phyloP scores from a whole-genome alignment of 2,113 vertebrate species.

The Mus pahari region DNA sequence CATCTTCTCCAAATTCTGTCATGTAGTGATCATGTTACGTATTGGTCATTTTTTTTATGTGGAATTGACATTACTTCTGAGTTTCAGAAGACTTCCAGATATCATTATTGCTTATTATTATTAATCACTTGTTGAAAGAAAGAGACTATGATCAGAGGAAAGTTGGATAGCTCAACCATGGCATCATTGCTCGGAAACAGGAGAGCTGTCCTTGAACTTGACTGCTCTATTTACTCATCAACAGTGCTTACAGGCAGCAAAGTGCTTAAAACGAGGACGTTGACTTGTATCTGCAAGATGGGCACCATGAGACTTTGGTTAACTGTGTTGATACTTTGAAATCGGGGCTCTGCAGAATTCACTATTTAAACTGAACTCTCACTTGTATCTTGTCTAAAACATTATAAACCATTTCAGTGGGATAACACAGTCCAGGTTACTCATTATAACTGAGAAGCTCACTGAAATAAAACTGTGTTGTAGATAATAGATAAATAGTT shows the following conservation, averaged over 20 bases:
- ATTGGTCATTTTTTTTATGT: neutral
- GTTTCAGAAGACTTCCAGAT: neutral
- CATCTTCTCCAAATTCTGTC: neutral
- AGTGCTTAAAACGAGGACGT: neutral
- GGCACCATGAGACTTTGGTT: neutral
- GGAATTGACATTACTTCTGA: neutral
- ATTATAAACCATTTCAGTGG: constrained; percentile 23
- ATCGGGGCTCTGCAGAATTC: neutral
- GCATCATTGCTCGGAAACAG: neutral
- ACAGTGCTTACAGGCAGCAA: neutral
- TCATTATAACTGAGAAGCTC: constrained; percentile 39
- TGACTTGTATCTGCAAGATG: neutral
- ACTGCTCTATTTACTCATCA: neutral
- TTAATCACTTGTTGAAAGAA: neutral
- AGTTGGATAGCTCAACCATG: neutral
- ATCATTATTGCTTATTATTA: neutral
- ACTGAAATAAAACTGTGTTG: constrained; percentile 30
- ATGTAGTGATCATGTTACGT: neutral
- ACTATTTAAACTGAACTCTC: constrained; percentile 41
- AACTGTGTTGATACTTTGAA: constrained; percentile 38
- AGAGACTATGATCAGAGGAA: neutral
- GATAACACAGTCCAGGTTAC: neutral
- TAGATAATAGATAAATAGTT: constrained; percentile 1
- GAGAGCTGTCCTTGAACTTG: neutral
- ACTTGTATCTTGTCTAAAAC: constrained; percentile 51